Evolutionary conservation across 2,888 invertebrate genomes (phyloP), one percentile per base, ranked within the genome.

Genomic region (Drosophila austrosaltans): DNA sequence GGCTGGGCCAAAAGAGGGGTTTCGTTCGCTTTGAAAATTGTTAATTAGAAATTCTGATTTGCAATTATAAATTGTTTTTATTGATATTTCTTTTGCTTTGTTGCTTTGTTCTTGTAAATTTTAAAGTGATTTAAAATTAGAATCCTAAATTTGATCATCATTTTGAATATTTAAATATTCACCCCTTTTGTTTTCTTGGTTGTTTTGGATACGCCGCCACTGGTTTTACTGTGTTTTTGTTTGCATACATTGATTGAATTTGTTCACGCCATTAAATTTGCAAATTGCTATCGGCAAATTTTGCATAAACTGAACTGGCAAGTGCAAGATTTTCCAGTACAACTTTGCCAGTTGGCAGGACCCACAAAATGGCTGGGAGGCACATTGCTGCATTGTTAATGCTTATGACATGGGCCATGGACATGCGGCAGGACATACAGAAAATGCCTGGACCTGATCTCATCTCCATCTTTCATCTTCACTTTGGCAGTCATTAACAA

Each of bases 211-310:
- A 64, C 54, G 42, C 25, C 54, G 42, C 25, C 28, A 8, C 44
- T 75, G 68, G 7, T 10, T 25, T 48, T 48, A 25, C 65, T 61
- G 68, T 78, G 75, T 78, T 78, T 78, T 83, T 87, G 87, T 87
- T 87, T 87, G 83, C 89, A 88, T 79, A 87, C 89, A 90, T 89
- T 89, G 90, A 90, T 91, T 90, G 91, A 91, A 91, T 91, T 90
- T 90, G 91, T 90, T 90, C 90, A 91, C 91, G 89, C 89, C 91
- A 90, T 90, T 91, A 91, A 90, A 90, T 91, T 87, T 91, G 90
- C 91, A 90, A 90, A 91, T 90, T 90, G 91, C 90, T 91, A 90
- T 90, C 91, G 90, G 87, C 87, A 88, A 48, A 90, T 83, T 90
- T 90, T 90, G 91, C 91, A 91, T 91, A 91, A 89, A 87, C 80